Base-by-base conservation (phyloP, 2,888 invertebrate species). In the Acleris sparsana region DNA sequence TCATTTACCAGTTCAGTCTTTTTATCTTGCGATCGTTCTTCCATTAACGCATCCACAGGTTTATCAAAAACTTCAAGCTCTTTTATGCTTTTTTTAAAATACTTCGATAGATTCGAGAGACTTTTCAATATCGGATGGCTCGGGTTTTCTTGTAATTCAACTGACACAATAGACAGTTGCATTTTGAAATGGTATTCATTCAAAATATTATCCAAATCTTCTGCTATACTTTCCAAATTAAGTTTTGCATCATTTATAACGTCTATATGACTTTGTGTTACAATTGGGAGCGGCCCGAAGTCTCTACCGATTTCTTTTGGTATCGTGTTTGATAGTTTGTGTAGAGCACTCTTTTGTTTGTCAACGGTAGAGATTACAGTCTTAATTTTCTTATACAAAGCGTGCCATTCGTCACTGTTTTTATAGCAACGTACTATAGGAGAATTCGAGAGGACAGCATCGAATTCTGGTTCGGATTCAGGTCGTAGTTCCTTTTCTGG, bases 261-360 rank as follows among this genome's bases (percentile, higher is more conserved):
- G 59, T 89, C 88, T 17, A 91, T 82, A 70, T 92, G 88, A 65
- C 63, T 80, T 77, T 89, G 89, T 7, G 89, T 89, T 39, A 88
- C 69, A 1, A 73, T 68, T 9, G 76, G 77, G 33, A 81, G 59
- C 18, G 76, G 71, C 5, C 69, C 69, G 48, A 73, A 70, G 25
- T 74, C 71, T 57, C 74, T 72, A 0, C 83, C 84, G 5, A 87
- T 79, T 71, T 82, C 78, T 70, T 83, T 86, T 1, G 92, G 92
- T 51, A 78, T 73, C 0, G 75, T 71, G 67, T 73, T 81, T 0
- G 72, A 73, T 11, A 89, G 51, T 82, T 92, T 92, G 39, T 82
- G 77, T 18, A 93, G 71, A 3, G 80, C 76, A 46, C 75, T 76
- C 71, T 87, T 92, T 68, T 92, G 88, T 76, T 92, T 93, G 63